phyloP scores from a whole-genome alignment of 2,113 vertebrate species.

The Triplophysa dalaica region DNA sequence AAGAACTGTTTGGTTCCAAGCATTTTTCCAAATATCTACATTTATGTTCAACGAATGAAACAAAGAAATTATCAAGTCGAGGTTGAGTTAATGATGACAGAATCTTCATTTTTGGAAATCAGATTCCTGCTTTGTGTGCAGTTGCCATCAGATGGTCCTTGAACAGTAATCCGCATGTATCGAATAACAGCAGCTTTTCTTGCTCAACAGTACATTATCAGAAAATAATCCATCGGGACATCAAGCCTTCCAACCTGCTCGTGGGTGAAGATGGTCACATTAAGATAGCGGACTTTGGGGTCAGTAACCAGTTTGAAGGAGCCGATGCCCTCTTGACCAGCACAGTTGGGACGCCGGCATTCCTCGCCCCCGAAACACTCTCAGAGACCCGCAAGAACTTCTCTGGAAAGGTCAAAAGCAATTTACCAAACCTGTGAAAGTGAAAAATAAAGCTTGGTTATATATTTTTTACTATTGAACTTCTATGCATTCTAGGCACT shows the following conservation, averaged over 20 bases:
- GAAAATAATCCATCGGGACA: constrained; percentile 95
- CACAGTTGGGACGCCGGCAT: constrained; percentile 94
- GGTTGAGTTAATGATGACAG: too few relatives aligned
- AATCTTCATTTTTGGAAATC: too few relatives aligned
- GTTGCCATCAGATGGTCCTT: background rate
- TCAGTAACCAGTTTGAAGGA: constrained; percentile 97
- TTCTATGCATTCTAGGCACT: constrained; percentile 76
- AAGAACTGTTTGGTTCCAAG: too few relatives aligned
- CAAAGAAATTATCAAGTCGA: too few relatives aligned
- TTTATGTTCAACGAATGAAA: too few relatives aligned
- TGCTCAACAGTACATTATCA: constrained; percentile 89
- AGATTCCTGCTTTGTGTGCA: too few relatives aligned
- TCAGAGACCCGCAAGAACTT: constrained; percentile 95
- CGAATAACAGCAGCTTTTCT: background rate
- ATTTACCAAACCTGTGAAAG: background rate
- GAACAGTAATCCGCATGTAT: background rate
- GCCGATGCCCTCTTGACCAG: constrained; percentile 91
- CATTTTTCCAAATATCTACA: too few relatives aligned
- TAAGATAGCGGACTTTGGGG: constrained; percentile 96
- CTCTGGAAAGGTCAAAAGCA: constrained; percentile 89
- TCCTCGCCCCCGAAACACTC: constrained; percentile 92
- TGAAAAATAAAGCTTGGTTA: too few relatives aligned
- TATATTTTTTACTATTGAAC: background rate
- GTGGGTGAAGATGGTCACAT: constrained; percentile 93
- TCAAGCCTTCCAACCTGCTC: constrained; percentile 96